Conservation (phyloP, 2,888 invertebrate species). For the Netelia fuscicornis region DNA sequence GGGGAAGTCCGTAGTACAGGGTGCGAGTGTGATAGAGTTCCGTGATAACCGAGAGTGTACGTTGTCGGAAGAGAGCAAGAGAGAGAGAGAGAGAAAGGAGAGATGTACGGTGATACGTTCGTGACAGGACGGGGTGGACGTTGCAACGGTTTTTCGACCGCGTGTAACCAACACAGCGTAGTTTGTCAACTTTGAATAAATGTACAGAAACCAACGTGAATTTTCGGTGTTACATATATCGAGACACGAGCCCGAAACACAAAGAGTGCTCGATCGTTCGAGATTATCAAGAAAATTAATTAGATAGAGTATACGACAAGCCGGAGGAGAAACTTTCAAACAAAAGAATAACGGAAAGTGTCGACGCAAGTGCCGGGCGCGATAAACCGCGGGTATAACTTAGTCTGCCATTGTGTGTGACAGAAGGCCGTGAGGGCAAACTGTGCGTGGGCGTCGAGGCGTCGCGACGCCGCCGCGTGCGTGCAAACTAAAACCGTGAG, state of each 20-base stretch:
- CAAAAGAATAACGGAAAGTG: constrained; percentile 26
- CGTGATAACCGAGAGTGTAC: constrained; percentile 27
- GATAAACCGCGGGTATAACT: constrained; percentile 42
- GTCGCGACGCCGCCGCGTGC: constrained; percentile 69
- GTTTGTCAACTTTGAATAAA: neutral
- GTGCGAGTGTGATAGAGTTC: constrained; percentile 42
- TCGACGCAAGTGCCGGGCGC: constrained; percentile 50
- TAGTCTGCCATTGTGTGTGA: constrained; percentile 65
- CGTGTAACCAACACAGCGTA: constrained; percentile 40
- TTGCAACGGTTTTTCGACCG: constrained; percentile 52
- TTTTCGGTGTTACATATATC: neutral
- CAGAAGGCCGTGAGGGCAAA: constrained; percentile 48
- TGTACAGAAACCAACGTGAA: neutral
- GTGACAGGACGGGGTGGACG: constrained; percentile 69
- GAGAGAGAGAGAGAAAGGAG: constrained; percentile 43
- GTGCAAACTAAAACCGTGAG: constrained; percentile 39
- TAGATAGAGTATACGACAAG: neutral
- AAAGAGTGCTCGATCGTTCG: constrained; percentile 23
- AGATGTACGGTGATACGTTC: constrained; percentile 50
- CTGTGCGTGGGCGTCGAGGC: constrained; percentile 67
- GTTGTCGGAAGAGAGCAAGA: constrained; percentile 13
- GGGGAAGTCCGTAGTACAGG: constrained; percentile 30
- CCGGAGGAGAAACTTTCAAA: neutral
- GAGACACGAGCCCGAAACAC: neutral
- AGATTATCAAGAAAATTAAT: neutral